These are phyloP conservation scores for Graphium colonna DNA, from an alignment of 2,888 invertebrate species.

Conservation along the genomic window DNA sequence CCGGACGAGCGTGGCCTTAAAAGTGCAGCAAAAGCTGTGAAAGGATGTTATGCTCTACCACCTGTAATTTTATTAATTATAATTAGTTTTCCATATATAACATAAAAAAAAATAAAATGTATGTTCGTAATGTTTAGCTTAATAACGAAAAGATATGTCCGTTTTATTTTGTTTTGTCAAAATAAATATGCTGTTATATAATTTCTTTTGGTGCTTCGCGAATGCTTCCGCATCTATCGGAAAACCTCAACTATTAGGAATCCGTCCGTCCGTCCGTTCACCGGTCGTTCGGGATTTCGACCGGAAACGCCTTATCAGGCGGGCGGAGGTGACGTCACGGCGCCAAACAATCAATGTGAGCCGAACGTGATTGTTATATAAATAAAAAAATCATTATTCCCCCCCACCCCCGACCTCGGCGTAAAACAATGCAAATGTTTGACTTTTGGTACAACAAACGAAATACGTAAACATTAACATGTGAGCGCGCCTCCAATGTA, in stretches of 20 bases:
- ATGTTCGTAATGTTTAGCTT: conserved; percentile 1
- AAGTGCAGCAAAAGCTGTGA: no score
- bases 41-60: no score
- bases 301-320: conserved; percentile 76
- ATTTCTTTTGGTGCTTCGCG: no score
- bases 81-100: no score
- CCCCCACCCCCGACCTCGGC: conserved; percentile 39
- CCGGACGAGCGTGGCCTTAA: no score
- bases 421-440: conserved; percentile 67
- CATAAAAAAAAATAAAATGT: no score
- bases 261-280: conserved; percentile 28
- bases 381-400: conserved; percentile 57
- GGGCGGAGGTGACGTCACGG: conserved; percentile 70
- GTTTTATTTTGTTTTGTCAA: no score
- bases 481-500: conserved; percentile 9
- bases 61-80: no score
- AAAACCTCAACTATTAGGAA: neutral
- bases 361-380: conserved; percentile 74
- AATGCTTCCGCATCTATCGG: no score
- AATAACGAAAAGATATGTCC: neutral
- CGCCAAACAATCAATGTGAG: conserved; percentile 56
- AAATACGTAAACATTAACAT: conserved; percentile 24
- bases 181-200: no score
- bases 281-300: conserved; percentile 52
- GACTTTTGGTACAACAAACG: conserved; percentile 42